Percentiles rank a stretch among this genome's conserved stretches.
Evolutionary conservation across 1,140 invertebrate species (phyloP).

Genomic region (Microvelia longipes): DNA sequence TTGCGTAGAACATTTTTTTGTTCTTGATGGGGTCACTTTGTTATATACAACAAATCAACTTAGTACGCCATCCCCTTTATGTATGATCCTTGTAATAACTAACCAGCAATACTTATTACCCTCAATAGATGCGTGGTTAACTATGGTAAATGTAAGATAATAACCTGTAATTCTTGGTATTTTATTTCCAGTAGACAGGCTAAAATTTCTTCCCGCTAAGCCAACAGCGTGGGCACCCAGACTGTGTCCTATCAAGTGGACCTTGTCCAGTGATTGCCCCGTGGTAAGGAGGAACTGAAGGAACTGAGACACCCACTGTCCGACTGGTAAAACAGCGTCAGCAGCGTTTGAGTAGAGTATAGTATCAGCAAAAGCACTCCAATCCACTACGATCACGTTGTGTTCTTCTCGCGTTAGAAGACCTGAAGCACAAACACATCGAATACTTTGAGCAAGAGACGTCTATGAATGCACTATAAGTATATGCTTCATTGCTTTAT

Average conservation of each 20-base stretch:
- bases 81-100: too few relatives aligned
- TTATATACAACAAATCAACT: too few relatives aligned
- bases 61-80: too few relatives aligned
- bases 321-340: constrained; percentile 42
- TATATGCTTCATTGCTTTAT: neutral
- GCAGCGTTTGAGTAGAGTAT: constrained; percentile 35
- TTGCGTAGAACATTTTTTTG: too few relatives aligned
- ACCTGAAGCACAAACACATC: neutral
- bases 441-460: neutral
- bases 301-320: constrained; percentile 40
- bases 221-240: constrained; percentile 67
- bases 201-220: constrained; percentile 44
- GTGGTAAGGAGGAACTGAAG: constrained; percentile 39
- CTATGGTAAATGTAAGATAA: too few relatives aligned
- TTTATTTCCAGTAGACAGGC: constrained; percentile 22
- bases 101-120: too few relatives aligned
- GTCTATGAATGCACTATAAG: neutral
- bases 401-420: constrained; percentile 25
- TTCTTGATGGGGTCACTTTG: too few relatives aligned
- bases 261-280: constrained; percentile 33
- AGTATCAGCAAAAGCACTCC: constrained; percentile 31
- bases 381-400: constrained; percentile 43
- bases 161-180: constrained; percentile 12
- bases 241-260: constrained; percentile 70
- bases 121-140: too few relatives aligned